Conservation (phyloP, 2,113 vertebrate species). For the Cyanoramphus novaezelandiae region DNA sequence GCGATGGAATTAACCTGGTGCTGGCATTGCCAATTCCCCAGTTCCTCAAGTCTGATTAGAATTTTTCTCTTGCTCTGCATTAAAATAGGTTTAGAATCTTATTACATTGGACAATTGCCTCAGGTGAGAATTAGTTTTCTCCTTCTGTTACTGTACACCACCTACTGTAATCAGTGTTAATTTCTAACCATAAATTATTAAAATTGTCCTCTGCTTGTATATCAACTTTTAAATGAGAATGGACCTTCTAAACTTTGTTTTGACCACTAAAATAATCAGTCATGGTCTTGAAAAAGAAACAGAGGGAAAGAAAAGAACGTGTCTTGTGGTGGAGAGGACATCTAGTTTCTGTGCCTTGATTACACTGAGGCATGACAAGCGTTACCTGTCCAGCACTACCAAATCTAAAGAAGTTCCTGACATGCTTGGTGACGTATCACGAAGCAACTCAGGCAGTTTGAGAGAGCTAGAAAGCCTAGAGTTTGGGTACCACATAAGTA, state of each 20-base stretch:
- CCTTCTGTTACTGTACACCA: not conserved
- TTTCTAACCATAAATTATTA: not conserved
- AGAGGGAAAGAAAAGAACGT: not conserved
- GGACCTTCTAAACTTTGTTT: not conserved
- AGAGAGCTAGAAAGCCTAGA: not conserved
- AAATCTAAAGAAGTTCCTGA: not conserved
- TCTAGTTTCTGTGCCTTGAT: not conserved
- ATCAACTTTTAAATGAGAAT: not conserved
- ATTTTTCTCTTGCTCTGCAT: not conserved
- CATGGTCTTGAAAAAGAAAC: not conserved
- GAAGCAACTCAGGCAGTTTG: not conserved
- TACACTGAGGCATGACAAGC: not conserved
- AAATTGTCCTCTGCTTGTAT: not conserved
- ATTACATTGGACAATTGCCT: not conserved
- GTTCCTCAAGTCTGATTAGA: not conserved
- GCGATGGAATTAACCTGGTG: not conserved
- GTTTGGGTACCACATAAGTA: not conserved
- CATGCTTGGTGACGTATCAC: not conserved
- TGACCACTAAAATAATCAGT: not conserved
- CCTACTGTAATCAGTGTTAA: not conserved
- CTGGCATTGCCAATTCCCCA: not conserved
- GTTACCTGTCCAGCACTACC: not conserved
- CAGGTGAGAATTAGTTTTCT: not conserved
- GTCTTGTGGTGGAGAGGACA: not conserved
- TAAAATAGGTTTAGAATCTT: not conserved